Evolutionary conservation across 1,140 invertebrate genomes (phyloP), one percentile per base, ranked within the genome.

Genomic region (Tetramorium alpestre): DNA sequence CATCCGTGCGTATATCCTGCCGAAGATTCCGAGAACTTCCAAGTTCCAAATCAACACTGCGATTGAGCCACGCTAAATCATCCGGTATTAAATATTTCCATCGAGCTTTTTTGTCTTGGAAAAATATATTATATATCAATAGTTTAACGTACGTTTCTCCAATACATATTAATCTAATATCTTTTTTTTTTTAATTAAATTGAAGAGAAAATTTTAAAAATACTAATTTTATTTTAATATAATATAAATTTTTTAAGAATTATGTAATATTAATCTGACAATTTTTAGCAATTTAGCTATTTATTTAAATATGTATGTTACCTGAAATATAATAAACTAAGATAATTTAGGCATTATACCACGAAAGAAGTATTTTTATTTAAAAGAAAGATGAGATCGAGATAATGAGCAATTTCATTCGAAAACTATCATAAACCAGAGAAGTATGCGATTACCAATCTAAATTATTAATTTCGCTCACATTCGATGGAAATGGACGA

Each of bases 391-490:
- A 58, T 28, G 22, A 65, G 11, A 77, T 25, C 22, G 16, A 80
- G 28, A 18, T 41, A 65, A 65, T 18, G 64, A 1, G 25, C 2
- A 64, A 25, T 41, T 56, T 81, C 4, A 6, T 54, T 54, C 2
- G 16, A 28, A 33, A 51, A 33, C 44, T 25, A 82, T 33, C 16
- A 51, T 72, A 47, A 72, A 49, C 13, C 25, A 75, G 56, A 73
- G 41, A 60, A 70, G 38, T 38, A 67, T 7, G 49, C 22, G 5
- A 58, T 47, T 84, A 73, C 25, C 25, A 28, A 58, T 44, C 38
- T 47, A 16, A 75, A 84, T 84, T 73, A 84, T 84, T 49, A 44
- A 84, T 84, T 56, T 60, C 25, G 44, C 13, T 60, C 25, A 56
- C 54, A 16, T 58, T 73, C 25, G 70, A 3, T 67, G 65, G 54